Base-by-base conservation (phyloP, 2,113 vertebrate species). In the Notarius quadriscutis region DNA sequence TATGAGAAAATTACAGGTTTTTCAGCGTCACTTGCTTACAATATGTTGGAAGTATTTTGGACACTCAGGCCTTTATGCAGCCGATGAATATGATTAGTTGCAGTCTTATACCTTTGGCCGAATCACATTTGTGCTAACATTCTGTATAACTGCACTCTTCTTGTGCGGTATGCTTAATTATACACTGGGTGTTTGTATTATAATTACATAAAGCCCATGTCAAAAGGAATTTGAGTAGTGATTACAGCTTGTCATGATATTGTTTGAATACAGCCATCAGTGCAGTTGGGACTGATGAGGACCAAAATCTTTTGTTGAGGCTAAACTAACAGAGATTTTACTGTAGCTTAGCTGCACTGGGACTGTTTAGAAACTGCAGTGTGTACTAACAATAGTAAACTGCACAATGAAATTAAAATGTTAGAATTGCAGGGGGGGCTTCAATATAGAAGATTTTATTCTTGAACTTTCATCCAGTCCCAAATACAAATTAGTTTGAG, bases 341-440 rank as follows among this genome's bases (percentile, higher is more conserved):
- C 58, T 65, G 72, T 86, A 79, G 48, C 48, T 79, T 86, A 60
- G 77, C 63, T 53, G 41, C 72, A 78, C 25, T 5, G 22, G 67
- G 83, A 84, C 82, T 63, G n/a, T 85, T 85, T 78, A 48, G 15
- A 85, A 85, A 75, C 72, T 62, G 72, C 58, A 27, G 10, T 48
- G 41, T 48, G 30, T 41, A 86, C 50, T 78, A 30, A 85, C 72
- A 62, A 86, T 34, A 78, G 53, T 15, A 65, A 12, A 20, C 41
- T 65, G 30, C 17, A 34, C 48, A 22, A 7, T 79, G 50, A 55
- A 78, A 51, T 51, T 75, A 22, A 10, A 74, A 20, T 48, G 57
- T 22, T 62, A 27, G 53, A 55, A 50, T 84, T 74, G 69, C 4
- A 0, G 41, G 41, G 41, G 12, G 22, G 51, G 11, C 10, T 41